Conservation (phyloP, 2,797 vertebrate genomes). For the Myoxocephalus aenaeus region DNA sequence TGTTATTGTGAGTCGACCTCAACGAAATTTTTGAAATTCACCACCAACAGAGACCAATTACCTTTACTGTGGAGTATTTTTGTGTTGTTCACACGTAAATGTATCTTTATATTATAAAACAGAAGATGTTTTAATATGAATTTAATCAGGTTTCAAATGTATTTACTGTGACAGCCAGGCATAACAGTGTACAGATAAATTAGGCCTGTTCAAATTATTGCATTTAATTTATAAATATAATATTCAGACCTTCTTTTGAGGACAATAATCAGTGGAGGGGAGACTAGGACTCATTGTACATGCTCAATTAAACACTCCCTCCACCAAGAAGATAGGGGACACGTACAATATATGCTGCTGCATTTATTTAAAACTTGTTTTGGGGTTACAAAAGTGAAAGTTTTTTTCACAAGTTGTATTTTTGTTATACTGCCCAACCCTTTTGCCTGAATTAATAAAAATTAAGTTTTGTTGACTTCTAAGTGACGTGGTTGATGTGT, state of each 20-base stretch:
- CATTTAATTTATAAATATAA: background rate
- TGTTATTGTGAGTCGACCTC: conserved; percentile 57
- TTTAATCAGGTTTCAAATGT: background rate
- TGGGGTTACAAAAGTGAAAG: background rate
- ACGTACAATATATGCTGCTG: background rate
- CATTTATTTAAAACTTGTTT: background rate
- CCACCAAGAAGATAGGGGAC: background rate
- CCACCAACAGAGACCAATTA: conserved; percentile 51
- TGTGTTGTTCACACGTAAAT: conserved; percentile 17
- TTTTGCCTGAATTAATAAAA: background rate
- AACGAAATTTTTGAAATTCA: conserved; percentile 61
- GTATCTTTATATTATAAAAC: conserved; percentile 5
- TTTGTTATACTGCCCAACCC: background rate
- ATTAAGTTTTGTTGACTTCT: background rate
- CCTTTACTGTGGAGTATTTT: conserved; percentile 27
- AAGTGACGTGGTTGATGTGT: background rate
- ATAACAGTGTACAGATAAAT: background rate
- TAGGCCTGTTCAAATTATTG: background rate
- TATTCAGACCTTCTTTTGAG: background rate
- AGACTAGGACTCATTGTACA: background rate
- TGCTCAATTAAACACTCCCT: background rate
- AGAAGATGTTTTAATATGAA: background rate
- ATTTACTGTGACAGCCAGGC: too few relatives aligned
- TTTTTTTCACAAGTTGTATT: background rate
- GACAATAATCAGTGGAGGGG: background rate